phyloP scores from a whole-genome alignment of 2,113 vertebrate species.

The Rattus rattus region DNA sequence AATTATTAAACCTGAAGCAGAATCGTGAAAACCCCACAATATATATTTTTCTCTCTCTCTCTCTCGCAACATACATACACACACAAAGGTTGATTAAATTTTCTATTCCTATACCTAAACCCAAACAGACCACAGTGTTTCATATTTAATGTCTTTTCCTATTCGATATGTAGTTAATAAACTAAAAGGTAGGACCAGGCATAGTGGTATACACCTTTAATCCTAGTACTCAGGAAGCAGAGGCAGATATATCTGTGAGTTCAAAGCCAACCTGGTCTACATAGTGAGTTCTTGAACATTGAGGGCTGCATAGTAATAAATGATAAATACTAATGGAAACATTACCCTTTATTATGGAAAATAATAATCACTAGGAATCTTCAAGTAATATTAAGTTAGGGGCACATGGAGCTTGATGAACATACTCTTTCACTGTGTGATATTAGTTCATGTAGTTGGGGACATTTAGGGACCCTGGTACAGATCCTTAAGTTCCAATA shows the following conservation, averaged over 20 bases:
- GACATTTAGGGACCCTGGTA: background rate
- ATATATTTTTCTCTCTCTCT: no score
- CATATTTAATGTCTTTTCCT: slow-evolving; percentile 10
- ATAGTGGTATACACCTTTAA: background rate
- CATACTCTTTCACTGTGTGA: background rate
- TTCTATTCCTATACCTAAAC: background rate
- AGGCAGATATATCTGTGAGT: background rate
- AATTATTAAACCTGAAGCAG: no score
- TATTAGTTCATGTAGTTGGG: background rate
- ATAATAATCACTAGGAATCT: background rate
- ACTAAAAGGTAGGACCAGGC: background rate
- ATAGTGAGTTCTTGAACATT: background rate
- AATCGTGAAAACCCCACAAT: no score
- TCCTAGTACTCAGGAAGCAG: background rate
- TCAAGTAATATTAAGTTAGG: background rate
- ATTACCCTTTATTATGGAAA: slow-evolving; percentile 10
- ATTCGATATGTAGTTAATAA: slow-evolving; percentile 18
- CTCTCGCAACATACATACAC: background rate
- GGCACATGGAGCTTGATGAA: background rate
- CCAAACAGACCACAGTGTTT: background rate
- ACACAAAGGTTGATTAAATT: background rate
- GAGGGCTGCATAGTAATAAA: background rate
- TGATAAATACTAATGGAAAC: background rate
- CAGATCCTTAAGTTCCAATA: background rate
- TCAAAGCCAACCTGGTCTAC: background rate